Evolutionary conservation across 2,888 invertebrate species (phyloP).

Genomic region (Polyommatus icarus): DNA sequence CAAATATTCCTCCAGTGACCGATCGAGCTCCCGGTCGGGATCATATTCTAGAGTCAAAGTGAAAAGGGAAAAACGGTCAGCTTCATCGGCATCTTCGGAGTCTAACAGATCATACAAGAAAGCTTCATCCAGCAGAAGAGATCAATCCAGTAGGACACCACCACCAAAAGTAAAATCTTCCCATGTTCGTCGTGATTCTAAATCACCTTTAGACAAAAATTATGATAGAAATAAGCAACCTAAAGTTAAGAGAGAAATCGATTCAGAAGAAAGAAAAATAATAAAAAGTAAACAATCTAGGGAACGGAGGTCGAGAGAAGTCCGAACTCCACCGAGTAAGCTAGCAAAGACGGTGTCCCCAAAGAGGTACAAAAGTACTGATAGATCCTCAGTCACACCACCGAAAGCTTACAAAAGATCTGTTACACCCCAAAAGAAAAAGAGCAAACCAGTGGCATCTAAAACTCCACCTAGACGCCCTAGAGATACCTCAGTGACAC

Average conservation of each 20-base stretch:
- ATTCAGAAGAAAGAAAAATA: slow-evolving; percentile 46
- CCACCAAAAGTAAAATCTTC: slow-evolving; percentile 52
- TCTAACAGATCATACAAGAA: slow-evolving; percentile 60
- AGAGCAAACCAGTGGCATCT: slow-evolving; percentile 51
- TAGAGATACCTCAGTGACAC: slow-evolving; percentile 64
- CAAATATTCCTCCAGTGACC: slow-evolving; percentile 66
- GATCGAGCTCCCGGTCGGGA: slow-evolving; percentile 59
- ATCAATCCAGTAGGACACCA: slow-evolving; percentile 51
- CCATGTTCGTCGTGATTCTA: slow-evolving; percentile 49
- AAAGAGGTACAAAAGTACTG: slow-evolving; percentile 49
- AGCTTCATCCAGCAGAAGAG: slow-evolving; percentile 44
- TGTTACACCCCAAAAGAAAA: slow-evolving; percentile 54
- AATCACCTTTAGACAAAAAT: slow-evolving; percentile 48
- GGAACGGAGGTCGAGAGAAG: slow-evolving; percentile 48
- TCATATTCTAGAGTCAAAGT: slow-evolving; percentile 56
- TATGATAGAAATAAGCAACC: slow-evolving; percentile 49
- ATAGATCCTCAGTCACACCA: slow-evolving; percentile 56
- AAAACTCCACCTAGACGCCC: slow-evolving; percentile 52
- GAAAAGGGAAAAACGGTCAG: slow-evolving; percentile 51
- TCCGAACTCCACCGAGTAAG: slow-evolving; percentile 51
- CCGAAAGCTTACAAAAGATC: slow-evolving; percentile 52
- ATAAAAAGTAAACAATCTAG: slow-evolving; percentile 51
- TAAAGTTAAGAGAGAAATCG: slow-evolving; percentile 41
- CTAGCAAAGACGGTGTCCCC: slow-evolving; percentile 47
- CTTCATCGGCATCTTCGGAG: slow-evolving; percentile 57